Conservation (phyloP, 2,888 invertebrate species). For the Sylvicola cinctus region DNA sequence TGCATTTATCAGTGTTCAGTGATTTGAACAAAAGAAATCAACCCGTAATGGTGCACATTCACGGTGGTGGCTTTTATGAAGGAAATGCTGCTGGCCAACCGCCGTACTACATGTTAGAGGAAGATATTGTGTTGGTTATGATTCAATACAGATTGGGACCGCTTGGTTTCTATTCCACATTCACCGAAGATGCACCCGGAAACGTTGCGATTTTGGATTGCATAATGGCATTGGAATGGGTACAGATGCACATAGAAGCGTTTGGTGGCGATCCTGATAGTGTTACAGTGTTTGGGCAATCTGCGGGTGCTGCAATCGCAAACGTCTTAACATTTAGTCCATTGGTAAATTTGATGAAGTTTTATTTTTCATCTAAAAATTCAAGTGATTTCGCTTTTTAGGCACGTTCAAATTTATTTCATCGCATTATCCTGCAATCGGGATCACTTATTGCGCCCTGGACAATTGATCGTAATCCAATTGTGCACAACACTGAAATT, state of each 20-base stretch:
- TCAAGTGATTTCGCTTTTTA: no score
- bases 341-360: no score
- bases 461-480: slow-evolving; percentile 26
- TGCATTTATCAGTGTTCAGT: slow-evolving; percentile 15
- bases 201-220: slow-evolving; percentile 33
- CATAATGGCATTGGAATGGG: slow-evolving; percentile 28
- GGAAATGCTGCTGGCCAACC: slow-evolving; percentile 22
- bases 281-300: slow-evolving; percentile 31
- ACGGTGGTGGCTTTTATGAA: slow-evolving; percentile 24
- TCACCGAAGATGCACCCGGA: slow-evolving; percentile 29
- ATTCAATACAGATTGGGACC: slow-evolving; percentile 30
- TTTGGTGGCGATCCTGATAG: slow-evolving; percentile 29
- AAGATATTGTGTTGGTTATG: slow-evolving; percentile 27
- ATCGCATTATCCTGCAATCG: slow-evolving; percentile 29
- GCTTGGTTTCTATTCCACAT: slow-evolving; percentile 30
- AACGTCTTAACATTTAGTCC: slow-evolving; percentile 26
- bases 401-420: slow-evolving; percentile 26
- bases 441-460: slow-evolving; percentile 30
- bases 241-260: slow-evolving; percentile 25
- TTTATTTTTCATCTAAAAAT: no score
- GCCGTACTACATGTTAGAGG: slow-evolving; percentile 24
- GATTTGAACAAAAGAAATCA: slow-evolving; percentile 5
- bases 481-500: slow-evolving; percentile 21
- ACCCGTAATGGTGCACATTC: slow-evolving; percentile 25
- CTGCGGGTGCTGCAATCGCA: slow-evolving; percentile 30